A percentile compares a stretch with the other conserved stretches of the same genome.
Conservation (phyloP, 2,888 invertebrate species). For the Neoaliturus tenellus region DNA sequence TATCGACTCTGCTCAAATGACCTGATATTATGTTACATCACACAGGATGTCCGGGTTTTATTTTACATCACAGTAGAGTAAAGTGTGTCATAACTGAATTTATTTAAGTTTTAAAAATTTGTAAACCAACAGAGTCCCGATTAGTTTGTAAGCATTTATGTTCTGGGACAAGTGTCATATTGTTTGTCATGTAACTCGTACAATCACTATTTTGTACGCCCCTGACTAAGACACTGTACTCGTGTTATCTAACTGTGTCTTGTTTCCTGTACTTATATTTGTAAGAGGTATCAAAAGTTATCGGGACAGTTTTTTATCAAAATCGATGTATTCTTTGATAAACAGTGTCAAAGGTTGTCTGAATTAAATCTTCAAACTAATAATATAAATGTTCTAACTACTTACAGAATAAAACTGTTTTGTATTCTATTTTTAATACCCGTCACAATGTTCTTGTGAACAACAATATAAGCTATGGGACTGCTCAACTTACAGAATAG, state of each 20-base stretch:
- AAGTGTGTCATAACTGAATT: constrained; percentile 5
- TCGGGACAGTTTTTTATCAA: constrained; percentile 34
- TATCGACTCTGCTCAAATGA: constrained; percentile 59
- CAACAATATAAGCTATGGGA: constrained; percentile 58
- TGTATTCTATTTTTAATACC: constrained; percentile 46
- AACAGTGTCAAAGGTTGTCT: constrained; percentile 28
- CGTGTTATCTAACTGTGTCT: constrained; percentile 31
- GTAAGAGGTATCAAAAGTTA: constrained; percentile 28
- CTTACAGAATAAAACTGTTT: constrained; percentile 40
- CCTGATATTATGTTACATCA: constrained; percentile 44
- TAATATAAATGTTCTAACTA: constrained; percentile 43
- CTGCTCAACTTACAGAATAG: constrained; percentile 46
- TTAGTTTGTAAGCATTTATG: background rate
- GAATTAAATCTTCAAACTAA: constrained; percentile 34
- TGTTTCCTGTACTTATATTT: constrained; percentile 37
- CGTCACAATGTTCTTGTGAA: constrained; percentile 43
- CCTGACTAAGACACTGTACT: constrained; percentile 10
- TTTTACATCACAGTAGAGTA: background rate
- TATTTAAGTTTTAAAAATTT: background rate
- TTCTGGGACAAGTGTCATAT: constrained; percentile 17
- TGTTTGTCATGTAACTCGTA: constrained; percentile 20
- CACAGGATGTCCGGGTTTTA: background rate
- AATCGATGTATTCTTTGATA: constrained; percentile 37
- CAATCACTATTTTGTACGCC: constrained; percentile 39
- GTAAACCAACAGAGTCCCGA: background rate